Base-by-base conservation (phyloP, 2,113 vertebrate species). In the Atrichornis clamosus region DNA sequence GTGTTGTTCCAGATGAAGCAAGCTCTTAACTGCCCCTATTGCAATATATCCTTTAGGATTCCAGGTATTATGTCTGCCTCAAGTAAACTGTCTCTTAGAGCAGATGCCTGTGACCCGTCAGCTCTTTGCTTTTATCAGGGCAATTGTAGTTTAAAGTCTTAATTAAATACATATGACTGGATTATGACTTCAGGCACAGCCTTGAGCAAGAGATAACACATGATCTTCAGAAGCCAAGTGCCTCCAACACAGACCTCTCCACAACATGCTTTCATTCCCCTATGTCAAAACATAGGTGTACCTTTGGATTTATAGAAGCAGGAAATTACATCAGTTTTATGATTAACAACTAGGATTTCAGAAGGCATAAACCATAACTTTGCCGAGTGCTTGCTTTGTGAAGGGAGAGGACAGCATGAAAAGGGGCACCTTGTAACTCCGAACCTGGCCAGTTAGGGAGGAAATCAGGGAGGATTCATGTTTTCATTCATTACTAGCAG, bases 131-230 rank as follows among this genome's bases (percentile, higher is more conserved):
- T 93, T 84, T 84, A 86, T 74, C 60, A 84, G 27, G 39, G 33
- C 41, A 90, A 50, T 7, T 47, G 15, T n/a, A 67, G 59, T 80
- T 88, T 60, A 56, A 94, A 88, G 52, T 56, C 52, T 84, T 92
- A 85, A 95, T 89, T 90, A 95, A 96, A 85, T 39, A 90, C 47
- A 49, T 60, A 74, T 74, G 67, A 82, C 6, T 80, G 39, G 22
- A 76, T 87, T 89, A 72, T 68, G 52, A 81, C 82, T 93, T 67
- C 68, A 84, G 84, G 78, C 87, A 70, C 8, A 90, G 84, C 90
- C 50, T 1, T 28, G 13, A 93, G 59, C 84, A 87, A 80, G 62
- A 90, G 23, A 55, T 46, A 76, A 85, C 1, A 0, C 20, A 17
- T 9, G 21, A 93, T 63, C 39, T 88, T 92, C 85, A 92, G 76